Evolutionary conservation across 2,888 invertebrate genomes (phyloP), one percentile per base, ranked within the genome.

Genomic region (Malacosoma neustria): DNA sequence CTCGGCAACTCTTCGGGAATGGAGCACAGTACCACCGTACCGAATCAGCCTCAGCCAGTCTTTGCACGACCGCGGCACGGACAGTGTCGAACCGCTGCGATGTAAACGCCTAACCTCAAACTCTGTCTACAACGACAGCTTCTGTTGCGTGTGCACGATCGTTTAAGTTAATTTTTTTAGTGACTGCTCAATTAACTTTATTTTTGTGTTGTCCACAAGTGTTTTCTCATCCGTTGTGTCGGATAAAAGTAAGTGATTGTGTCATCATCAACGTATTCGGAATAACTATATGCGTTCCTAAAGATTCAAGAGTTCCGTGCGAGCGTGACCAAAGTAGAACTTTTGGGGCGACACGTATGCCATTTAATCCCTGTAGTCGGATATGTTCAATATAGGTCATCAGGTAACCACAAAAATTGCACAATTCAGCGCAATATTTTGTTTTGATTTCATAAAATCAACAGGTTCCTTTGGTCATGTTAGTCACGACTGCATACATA

Each of bases 61-160:
- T 77, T 60, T 72, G 76, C 75, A 71, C 81, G 63, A 71, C 71
- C 76, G 79, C 81, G 81, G 76, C 81, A 76, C 82, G 67, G 70
- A 73, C 72, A 71, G 81, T 79, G 77, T 80, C 73, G 72, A 71
- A 55, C 80, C 82, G 85, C 57, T 85, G 85, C 79, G 71, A 85
- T 85, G 85, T 85, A 80, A 85, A 82, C 85, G 71, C 66, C 57
- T 72, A 77, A 77, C 58, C 66, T 70, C 58, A 56, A 56, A 69
- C 53, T 66, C 82, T 82, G 85, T 84, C 85, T 73, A 70, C 40
- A 57, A 74, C 80, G 85, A 71, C 84, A 84, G 84, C 75, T 67
- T 72, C 61, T 65, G 67, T 77, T 75, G 58, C 71, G 65, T 66
- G 69, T 64, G 61, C 63, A 57, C 57, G 51, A 64, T 57, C 50